These are phyloP conservation scores for Heteromormyrus szaboi DNA, from an alignment of 2,797 vertebrate genomes.

Conservation along the genomic window DNA sequence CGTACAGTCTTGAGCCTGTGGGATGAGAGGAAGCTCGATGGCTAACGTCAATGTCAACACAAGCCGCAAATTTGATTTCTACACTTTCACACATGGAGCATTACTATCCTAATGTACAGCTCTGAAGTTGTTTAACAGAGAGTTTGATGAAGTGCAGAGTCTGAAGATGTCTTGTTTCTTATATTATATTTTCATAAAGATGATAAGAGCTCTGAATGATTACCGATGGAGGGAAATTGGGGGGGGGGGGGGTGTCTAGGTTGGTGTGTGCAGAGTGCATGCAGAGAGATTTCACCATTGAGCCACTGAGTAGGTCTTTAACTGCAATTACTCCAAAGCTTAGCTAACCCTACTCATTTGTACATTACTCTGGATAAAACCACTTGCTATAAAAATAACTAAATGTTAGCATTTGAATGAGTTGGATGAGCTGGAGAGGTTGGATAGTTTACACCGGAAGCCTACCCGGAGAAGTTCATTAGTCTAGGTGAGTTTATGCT, in stretches of 20 bases:
- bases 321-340: not conserved
- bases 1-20: not conserved
- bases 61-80: not conserved
- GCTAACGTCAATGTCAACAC: not conserved
- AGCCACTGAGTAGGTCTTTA: not conserved
- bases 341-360: not conserved
- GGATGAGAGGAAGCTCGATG: not conserved
- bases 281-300: not conserved
- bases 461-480: not conserved
- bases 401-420: not conserved
- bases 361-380: not conserved
- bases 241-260: not conserved
- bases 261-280: not conserved
- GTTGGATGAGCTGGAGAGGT: not conserved
- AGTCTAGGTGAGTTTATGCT: not conserved
- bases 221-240: not conserved
- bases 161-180: not conserved
- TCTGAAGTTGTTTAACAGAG: not conserved
- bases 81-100: not conserved
- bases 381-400: not conserved
- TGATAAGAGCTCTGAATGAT: not conserved
- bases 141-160: not conserved
- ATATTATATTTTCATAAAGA: not conserved
- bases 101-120: not conserved
- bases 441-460: not conserved